Evolutionary conservation across 2,113 vertebrate species (phyloP), one percentile per base, ranked within the genome.

Genomic region (Callipepla californica): DNA sequence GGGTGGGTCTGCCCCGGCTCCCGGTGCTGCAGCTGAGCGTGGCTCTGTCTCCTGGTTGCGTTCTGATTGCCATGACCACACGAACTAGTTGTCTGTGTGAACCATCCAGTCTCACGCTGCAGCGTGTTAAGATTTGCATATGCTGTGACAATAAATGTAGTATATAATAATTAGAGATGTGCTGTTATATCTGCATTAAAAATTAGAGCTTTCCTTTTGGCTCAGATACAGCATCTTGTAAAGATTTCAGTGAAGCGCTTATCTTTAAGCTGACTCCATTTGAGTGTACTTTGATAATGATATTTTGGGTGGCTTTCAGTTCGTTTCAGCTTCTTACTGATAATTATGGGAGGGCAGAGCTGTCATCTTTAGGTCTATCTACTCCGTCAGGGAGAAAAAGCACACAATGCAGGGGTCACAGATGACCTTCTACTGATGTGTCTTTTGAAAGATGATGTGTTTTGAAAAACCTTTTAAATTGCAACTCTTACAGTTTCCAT

Each of bases 391-490:
- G 45, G 34, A 50, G 80, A 85, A 92, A 90, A 44, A 57, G 40
- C 73, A 53, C 65, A 73, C 82, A 84, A 83, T 84, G 77, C 69
- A 81, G 68, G 66, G 94, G 95, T 95, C 90, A 80, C 73, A 81
- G 85, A 86, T 68, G 81, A 94, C 93, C 96, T 93, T 90, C 72
- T 90, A 72, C 80, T 94, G 93, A 92, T 77, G 89, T 66, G 61
- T 66, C 75, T 95, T 95, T 84, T 94, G 87, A 92, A 96, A 77
- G 65, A 91, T 55, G 28, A 91, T 70, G 93, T 68, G 69, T 96
- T 96, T 90, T 94, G 77, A 95, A 95, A 96, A 94, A 81, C 80
- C 80, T 89, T 95, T 94, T 79, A 89, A 95, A 94, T 40, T 57
- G 89, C 61, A 80, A 87, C 72, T 87, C 89, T 86, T 69, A 69